These are phyloP conservation scores for Lasioglossum oenotherae DNA, from an alignment of 2,888 invertebrate genomes.

Conservation along the genomic window DNA sequence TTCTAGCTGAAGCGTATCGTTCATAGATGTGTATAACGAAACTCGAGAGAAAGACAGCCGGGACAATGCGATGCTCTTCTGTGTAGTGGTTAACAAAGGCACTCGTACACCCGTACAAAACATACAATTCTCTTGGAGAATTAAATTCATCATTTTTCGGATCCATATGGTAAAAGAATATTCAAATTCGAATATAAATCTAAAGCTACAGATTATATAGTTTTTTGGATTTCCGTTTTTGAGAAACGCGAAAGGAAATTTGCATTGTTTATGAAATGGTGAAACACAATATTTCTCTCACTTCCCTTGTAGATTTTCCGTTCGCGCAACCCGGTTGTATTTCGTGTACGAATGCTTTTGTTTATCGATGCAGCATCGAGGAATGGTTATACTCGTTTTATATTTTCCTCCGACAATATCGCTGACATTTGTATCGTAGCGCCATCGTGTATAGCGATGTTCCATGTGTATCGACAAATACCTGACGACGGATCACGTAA, in stretches of 20 bases:
- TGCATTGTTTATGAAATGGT: not conserved
- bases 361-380: not conserved
- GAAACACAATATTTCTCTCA: not conserved
- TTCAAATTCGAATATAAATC: too few species aligned
- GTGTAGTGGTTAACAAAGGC: not conserved
- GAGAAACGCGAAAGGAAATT: not conserved
- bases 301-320: not conserved
- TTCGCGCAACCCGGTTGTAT: not conserved
- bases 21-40: not conserved
- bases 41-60: conserved; percentile 1
- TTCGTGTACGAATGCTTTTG: not conserved
- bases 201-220: not conserved
- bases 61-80: not conserved
- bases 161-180: too few species aligned
- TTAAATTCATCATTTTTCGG: too few species aligned
- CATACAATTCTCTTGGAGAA: not conserved
- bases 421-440: conserved; percentile 42
- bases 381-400: conserved; percentile 19
- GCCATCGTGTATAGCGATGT: conserved; percentile 32
- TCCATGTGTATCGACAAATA: conserved; percentile 33
- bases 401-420: conserved; percentile 34
- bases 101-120: not conserved
- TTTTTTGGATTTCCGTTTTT: not conserved
- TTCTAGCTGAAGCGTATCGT: conserved; percentile 10
- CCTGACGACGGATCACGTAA: conserved; percentile 23